Base-by-base conservation (phyloP, 2,888 invertebrate genomes). In the Ormia ochracea region DNA sequence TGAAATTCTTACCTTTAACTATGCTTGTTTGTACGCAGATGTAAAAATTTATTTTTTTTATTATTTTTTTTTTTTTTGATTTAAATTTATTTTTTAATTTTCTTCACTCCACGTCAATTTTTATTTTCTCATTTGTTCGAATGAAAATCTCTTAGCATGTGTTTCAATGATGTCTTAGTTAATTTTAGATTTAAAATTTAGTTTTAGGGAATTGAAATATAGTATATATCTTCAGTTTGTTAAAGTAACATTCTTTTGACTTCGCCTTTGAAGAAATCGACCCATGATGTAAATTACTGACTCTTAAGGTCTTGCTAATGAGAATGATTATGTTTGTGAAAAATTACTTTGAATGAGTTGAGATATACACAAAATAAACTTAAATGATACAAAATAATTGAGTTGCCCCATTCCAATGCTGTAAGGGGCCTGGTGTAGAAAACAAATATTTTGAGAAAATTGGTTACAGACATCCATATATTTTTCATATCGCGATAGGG, bases 151-250 rank as follows among this genome's bases (percentile, higher is more conserved):
- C 23, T 50, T 23, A 3, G 52, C 31, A 26, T 43, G 7, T 23
- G 31, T 50, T 59, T 68, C 74, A 58, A 75, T 26, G 66, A 12
- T 41, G 5, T 23, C 74, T 75, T 26, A 65, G 58, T 59, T 69
- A 19, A 28, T 28, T 38, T 28, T 48, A 58, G 19, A 58, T 56
- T 58, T 65, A 4, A 19, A 23, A 38, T 12, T 45, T 26, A 4
- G 48, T 63, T 74, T 41, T 4, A 28, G 4, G 52, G 56, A 68
- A 61, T 17, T 10, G n/a, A 28, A 31, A 21, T n/a, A n/a, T 10
- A 12, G 3, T 41, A 17, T 43, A 17, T 59, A 28, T 54, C 6
- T 77, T 58, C 12, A n/a, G 9, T 33, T 65, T 70, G 31, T 33
- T 12, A 38, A 63, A 28, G 48, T 48, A 52, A 36, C 41, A 63